A percentile compares a stretch with the other conserved stretches of the same genome.
phyloP scores from a whole-genome alignment of 1,140 invertebrate genomes.

The Bombus waltoni region DNA sequence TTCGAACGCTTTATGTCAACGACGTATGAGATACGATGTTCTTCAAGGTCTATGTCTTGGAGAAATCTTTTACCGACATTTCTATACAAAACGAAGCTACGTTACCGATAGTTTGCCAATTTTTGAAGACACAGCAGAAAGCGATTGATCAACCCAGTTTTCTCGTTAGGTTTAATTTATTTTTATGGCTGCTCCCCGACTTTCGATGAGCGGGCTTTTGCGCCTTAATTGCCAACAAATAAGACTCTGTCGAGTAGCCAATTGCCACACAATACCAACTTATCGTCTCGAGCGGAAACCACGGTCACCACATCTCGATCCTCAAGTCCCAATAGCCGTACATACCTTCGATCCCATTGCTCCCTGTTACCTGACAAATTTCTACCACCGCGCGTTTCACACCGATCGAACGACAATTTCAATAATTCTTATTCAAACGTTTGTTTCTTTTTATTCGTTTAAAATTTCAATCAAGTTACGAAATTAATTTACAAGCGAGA shows the following conservation, averaged over 20 bases:
- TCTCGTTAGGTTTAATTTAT: constrained; percentile 50
- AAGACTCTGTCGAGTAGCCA: not conserved
- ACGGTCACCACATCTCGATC: not conserved
- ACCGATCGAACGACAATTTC: not conserved
- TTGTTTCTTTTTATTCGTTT: too few species aligned
- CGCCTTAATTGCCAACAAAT: not conserved
- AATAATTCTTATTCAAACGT: not conserved
- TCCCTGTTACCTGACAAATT: not conserved
- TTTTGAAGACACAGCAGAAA: constrained; percentile 44
- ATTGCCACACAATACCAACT: constrained; percentile 3
- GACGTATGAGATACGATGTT: too few species aligned
- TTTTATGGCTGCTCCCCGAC: constrained; percentile 43
- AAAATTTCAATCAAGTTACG: too few species aligned
- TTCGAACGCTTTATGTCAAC: too few species aligned
- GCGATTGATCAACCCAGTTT: constrained; percentile 53
- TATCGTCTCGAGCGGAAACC: not conserved
- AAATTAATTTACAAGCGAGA: too few species aligned
- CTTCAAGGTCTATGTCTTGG: not conserved
- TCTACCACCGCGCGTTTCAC: not conserved
- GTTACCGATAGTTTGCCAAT: constrained; percentile 63
- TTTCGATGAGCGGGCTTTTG: not conserved
- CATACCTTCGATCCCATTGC: not conserved
- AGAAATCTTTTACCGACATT: not conserved
- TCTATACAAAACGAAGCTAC: constrained; percentile 48
- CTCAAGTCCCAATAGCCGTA: not conserved